Evolutionary conservation across 2,888 invertebrate genomes (phyloP), one percentile per base, ranked within the genome.

Genomic region (Drosophila pseudotalamancana): DNA sequence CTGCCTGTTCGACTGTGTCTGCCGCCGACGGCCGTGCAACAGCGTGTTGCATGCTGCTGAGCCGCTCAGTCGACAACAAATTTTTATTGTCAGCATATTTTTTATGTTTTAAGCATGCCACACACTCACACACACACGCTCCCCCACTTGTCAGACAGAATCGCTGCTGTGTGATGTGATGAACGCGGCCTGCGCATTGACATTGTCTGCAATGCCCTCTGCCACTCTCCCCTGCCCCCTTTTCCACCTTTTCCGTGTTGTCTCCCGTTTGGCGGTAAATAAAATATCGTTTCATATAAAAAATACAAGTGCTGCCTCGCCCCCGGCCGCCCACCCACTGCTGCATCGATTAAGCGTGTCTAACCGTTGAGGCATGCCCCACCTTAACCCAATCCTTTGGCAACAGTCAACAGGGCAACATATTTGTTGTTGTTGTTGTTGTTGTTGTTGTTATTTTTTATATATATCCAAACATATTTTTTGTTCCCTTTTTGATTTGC

Each of bases 231-330:
- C 16, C 32, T 8, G 1, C 45, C 14, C 14, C 18, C n/a, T n/a
- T n/a, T n/a, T 32, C 14, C 9, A 19, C 19, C 27, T 16, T 55
- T 49, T 32, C 16, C 32, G 56, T 57, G 29, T 67, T 77, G 84
- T 86, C 84, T 87, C 85, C 87, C 79, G 71, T 69, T 77, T 77
- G 81, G 87, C 88, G 76, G 86, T 89, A 88, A 89, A 88, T 88
- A 87, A 84, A 87, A 84, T 86, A 86, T 78, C 65, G 70, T 63
- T 71, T 43, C 57, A 49, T 69, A 74, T 81, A 79, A 79, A 82
- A n/a, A 83, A 83, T 66, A 73, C 69, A 69, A 70, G 67, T 55
- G 55, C 46, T 60, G 55, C 55, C 61, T 35, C 37, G 12, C 55
- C 14, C 14, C 39, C 31, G 8, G 4, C 5, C 21, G 0, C 1